Conservation (phyloP, 2,113 vertebrate genomes). For the Callipepla californica region DNA sequence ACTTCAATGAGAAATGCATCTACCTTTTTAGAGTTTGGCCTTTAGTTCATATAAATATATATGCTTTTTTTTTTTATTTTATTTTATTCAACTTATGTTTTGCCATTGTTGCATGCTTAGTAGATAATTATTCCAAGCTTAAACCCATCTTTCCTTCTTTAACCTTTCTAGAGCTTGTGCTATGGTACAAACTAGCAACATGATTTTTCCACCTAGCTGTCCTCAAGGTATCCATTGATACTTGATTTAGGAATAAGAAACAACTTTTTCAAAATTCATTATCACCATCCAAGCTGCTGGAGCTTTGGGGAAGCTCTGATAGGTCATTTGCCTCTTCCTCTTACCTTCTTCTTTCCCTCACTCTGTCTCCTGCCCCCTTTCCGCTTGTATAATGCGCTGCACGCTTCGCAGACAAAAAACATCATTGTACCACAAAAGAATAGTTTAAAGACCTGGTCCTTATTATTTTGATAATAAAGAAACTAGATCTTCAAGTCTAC, state of each 20-base stretch:
- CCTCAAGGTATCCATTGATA: not conserved
- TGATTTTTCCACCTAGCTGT: not conserved
- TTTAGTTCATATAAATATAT: not conserved
- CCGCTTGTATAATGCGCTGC: no score
- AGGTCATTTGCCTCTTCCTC: not conserved
- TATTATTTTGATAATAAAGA: not conserved
- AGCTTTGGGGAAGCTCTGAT: not conserved
- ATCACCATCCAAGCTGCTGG: not conserved
- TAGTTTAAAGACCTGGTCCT: not conserved
- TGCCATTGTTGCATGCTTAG: not conserved
- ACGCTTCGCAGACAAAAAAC: not conserved
- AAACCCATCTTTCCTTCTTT: not conserved
- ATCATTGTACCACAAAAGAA: not conserved
- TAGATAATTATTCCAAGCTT: not conserved
- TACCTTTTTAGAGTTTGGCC: not conserved
- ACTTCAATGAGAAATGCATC: not conserved
- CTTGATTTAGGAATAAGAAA: not conserved
- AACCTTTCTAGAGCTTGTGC: not conserved
- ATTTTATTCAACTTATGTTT: not conserved
- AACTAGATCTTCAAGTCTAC: not conserved
- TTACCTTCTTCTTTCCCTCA: not conserved
- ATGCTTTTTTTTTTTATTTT: no score
- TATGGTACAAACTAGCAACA: not conserved
- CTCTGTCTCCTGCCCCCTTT: not conserved
- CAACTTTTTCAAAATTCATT: not conserved